phyloP scores from a whole-genome alignment of 2,113 vertebrate species.

The Lates calcarifer region DNA sequence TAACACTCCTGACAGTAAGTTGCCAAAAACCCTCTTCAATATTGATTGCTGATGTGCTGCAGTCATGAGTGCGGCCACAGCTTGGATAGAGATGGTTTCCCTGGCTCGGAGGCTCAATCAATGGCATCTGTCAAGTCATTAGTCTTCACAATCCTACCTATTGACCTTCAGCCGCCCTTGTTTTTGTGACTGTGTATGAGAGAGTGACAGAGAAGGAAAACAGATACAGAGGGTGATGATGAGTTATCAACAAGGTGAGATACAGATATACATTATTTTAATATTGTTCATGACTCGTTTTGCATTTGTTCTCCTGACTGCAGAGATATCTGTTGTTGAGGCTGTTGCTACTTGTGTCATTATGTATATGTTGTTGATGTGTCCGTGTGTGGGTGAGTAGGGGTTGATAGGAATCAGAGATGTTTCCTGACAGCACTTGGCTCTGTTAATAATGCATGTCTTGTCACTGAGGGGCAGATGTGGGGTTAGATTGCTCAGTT shows the following conservation, averaged over 20 bases:
- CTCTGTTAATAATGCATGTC: constrained; percentile 82
- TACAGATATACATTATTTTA: neutral
- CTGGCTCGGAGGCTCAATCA: constrained; percentile 69
- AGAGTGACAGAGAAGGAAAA: constrained; percentile 21
- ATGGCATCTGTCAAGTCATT: constrained; percentile 74
- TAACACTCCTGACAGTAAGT: constrained; percentile 60
- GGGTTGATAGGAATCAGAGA: constrained; percentile 59
- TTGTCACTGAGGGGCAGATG: constrained; percentile 73
- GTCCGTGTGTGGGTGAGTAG: constrained; percentile 36
- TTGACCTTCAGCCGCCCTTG: constrained; percentile 66
- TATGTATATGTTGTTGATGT: constrained; percentile 27
- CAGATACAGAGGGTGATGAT: constrained; percentile 9
- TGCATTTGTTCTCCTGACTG: neutral
- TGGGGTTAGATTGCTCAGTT: constrained; percentile 71
- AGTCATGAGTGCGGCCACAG: constrained; percentile 28
- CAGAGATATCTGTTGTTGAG: constrained; percentile 20
- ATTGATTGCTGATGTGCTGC: constrained; percentile 44
- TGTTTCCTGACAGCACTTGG: constrained; percentile 66
- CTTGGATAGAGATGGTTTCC: constrained; percentile 56
- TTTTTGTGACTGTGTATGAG: constrained; percentile 44
- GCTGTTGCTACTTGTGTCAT: neutral
- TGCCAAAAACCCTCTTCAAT: constrained; percentile 60
- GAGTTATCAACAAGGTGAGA: constrained; percentile 2
- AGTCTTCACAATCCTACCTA: constrained; percentile 54
- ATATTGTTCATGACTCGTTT: constrained; percentile 6